Evolutionary conservation across 2,113 vertebrate genomes (phyloP).

Genomic region (Nesoenas mayeri): DNA sequence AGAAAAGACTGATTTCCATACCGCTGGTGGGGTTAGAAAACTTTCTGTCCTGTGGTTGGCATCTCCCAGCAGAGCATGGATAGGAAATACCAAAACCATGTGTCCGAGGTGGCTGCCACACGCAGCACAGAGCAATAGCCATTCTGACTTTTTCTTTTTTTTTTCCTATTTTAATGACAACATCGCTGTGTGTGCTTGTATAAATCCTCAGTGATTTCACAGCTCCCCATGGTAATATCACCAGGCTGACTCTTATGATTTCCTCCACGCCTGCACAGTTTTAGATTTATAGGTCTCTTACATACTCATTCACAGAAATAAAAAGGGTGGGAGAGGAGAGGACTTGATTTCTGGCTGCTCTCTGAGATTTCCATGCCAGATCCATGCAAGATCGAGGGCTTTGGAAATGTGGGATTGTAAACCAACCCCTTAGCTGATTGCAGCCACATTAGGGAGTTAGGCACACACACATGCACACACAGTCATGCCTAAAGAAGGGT

Average conservation of each 20-base stretch:
- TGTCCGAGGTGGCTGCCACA: conserved; percentile 8
- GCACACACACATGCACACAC: background rate
- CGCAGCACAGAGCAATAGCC: background rate
- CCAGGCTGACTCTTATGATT: conserved; percentile 47
- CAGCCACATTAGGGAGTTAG: background rate
- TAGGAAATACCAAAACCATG: background rate
- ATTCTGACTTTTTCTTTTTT: background rate
- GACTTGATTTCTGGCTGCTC: conserved; percentile 37
- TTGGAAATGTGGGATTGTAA: conserved; percentile 20
- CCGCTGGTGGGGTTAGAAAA: background rate
- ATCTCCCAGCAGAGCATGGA: background rate
- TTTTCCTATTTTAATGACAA: background rate
- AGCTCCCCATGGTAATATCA: conserved; percentile 36
- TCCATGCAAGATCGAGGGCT: background rate
- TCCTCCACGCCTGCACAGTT: conserved; percentile 54
- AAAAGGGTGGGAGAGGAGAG: conserved; percentile 29
- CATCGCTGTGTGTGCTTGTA: background rate
- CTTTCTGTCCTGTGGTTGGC: background rate
- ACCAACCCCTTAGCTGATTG: background rate
- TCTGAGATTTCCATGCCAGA: conserved; percentile 34
- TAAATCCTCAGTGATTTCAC: conserved; percentile 65
- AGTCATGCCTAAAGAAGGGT: background rate
- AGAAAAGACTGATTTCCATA: conserved; percentile 1
- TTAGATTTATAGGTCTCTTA: conserved; percentile 63
- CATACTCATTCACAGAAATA: conserved; percentile 63